Evolutionary conservation across 2,113 vertebrate species (phyloP), one percentile per base, ranked within the genome.

Genomic region (Dissostichus mawsoni): DNA sequence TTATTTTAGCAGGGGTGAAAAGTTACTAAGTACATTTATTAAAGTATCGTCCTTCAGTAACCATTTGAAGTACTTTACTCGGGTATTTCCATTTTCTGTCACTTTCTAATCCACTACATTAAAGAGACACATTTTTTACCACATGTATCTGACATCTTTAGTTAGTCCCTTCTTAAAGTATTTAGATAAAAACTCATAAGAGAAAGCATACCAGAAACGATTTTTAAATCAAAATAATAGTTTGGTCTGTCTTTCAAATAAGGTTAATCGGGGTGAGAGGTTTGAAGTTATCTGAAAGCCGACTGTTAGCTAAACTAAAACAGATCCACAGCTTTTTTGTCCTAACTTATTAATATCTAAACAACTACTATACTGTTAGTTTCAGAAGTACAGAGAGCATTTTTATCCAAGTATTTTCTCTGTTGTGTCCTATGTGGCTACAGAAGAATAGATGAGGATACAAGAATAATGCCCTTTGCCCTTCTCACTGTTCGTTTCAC

Each of bases 331-430:
- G 36, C 9, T 81, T 5, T 36, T 62, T 3, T 1, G 7, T 41
- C n/a, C 3, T 8, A 74, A 12, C 10, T 13, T 29, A 18, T 18
- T 0, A 17, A 16, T 52, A 13, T 52, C 36, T n/a, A 2, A 55
- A 18, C 52, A 0, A 13, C 20, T 11, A 1, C 1, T 11, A 10
- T 11, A 1, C 1, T 11, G 8, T 17, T 8, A 11, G 5, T 20
- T n/a, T 58, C 44, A 71, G 10, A n/a, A 47, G 4, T 10, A 33
- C 9, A 57, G 3, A 48, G 9, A 52, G n/a, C 29, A 44, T n/a
- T 11, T 51, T 11, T 0, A 50, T 8, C 4, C 7, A 18, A 5
- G 8, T 12, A 7, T 6, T 6, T 8, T 53, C 16, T 59, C 2
- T 12, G 56, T n/a, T 50, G 44, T 45, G 33, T 64, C 36, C 8